Evolutionary conservation across 2,113 vertebrate species (phyloP).

Genomic region (Burhinus oedicnemus): DNA sequence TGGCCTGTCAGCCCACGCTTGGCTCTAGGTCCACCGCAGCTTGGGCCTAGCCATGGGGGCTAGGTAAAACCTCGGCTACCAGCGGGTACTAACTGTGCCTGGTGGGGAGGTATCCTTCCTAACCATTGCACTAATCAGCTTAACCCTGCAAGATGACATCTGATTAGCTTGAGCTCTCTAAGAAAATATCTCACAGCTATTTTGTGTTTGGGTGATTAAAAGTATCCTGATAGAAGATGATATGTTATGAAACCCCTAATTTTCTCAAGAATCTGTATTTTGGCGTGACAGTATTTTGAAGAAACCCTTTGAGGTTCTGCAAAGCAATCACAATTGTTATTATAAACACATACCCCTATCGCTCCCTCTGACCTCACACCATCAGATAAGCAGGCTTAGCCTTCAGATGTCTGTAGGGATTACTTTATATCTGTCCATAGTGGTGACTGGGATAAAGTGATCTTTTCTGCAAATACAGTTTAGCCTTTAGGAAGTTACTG

Average conservation of each 20-base stretch:
- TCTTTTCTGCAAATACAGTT: constrained; percentile 22
- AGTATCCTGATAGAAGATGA: neutral
- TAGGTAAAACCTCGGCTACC: neutral
- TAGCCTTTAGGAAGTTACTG: constrained; percentile 31
- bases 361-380: neutral
- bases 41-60: neutral
- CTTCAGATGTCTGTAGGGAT: neutral
- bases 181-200: neutral
- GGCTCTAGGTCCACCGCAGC: neutral
- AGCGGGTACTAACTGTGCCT: neutral
- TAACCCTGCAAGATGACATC: neutral
- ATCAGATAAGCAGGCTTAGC: constrained; percentile 3
- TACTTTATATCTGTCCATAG: neutral
- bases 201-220: neutral
- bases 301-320: neutral
- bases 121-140: neutral
- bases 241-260: neutral
- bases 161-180: neutral
- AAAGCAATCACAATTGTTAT: neutral
- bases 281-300: neutral
- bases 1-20: neutral
- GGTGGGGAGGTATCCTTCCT: neutral
- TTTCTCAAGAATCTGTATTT: neutral
- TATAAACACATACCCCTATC: neutral
- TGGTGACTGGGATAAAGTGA: neutral